Percentiles rank a stretch among this genome's conserved stretches.
Evolutionary conservation across 2,888 invertebrate genomes (phyloP).

Genomic region (Troilus luridus): DNA sequence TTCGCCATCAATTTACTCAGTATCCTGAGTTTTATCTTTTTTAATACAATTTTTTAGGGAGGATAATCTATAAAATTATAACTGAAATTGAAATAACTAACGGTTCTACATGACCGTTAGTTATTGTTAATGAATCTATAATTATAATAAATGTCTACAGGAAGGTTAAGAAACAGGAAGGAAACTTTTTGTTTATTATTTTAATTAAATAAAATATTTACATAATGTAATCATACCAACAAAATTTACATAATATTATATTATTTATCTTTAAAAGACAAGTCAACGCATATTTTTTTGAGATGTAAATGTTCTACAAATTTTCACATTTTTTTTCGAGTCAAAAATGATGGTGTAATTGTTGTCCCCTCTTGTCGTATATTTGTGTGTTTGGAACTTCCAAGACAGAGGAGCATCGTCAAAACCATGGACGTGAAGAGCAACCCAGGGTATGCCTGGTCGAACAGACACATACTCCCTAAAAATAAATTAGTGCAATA

Average conservation of each 20-base stretch:
- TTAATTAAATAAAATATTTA: not conserved
- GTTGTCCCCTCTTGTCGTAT: slow-evolving; percentile 72
- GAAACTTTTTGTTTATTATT: not conserved
- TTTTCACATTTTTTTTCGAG: slow-evolving; percentile 64
- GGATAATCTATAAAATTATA: not conserved
- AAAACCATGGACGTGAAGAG: slow-evolving; percentile 74
- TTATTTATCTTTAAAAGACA: not conserved
- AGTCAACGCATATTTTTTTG: slow-evolving; percentile 10
- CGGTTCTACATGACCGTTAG: not conserved
- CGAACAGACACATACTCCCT: slow-evolving; percentile 67
- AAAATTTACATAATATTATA: slow-evolving; percentile 7
- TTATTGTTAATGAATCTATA: no score
- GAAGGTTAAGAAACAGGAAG: no score
- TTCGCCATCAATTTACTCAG: not conserved
- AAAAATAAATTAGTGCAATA: not conserved
- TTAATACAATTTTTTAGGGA: not conserved
- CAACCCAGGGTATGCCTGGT: slow-evolving; percentile 69
- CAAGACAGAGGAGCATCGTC: slow-evolving; percentile 72
- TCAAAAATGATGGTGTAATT: slow-evolving; percentile 71
- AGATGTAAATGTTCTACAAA: slow-evolving; percentile 50
- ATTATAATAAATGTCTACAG: no score
- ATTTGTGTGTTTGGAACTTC: slow-evolving; percentile 71
- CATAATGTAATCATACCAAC: not conserved
- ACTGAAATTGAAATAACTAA: not conserved
- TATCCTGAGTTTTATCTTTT: not conserved